phyloP scores from a whole-genome alignment of 2,888 invertebrate genomes.

The Trachelus iudaicus region DNA sequence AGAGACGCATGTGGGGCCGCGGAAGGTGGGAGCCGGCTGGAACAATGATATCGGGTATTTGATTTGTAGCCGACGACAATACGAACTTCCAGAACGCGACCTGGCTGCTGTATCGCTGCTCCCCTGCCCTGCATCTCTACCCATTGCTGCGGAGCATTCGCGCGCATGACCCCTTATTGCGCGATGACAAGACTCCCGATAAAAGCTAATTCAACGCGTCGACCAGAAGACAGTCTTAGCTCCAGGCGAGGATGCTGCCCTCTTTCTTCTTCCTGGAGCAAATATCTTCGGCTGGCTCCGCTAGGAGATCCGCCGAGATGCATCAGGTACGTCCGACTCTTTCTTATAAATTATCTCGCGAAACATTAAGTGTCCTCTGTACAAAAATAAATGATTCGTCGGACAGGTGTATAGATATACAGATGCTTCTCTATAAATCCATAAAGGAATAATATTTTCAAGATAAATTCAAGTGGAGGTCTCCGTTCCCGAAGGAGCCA shows the following conservation, averaged over 20 bases:
- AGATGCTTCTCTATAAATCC: neutral
- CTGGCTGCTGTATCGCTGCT: neutral
- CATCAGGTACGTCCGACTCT: neutral
- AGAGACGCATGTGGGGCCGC: neutral
- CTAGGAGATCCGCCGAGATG: neutral
- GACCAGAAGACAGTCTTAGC: neutral
- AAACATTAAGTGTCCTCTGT: neutral
- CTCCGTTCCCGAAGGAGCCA: neutral
- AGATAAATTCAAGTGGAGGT: neutral
- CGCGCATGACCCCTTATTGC: neutral
- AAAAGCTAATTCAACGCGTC: neutral
- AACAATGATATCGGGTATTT: slow-evolving; percentile 66
- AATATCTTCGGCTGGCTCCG: neutral
- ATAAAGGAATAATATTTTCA: neutral
- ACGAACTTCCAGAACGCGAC: slow-evolving; percentile 49
- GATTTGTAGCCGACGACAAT: slow-evolving; percentile 65
- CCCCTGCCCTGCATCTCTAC: neutral
- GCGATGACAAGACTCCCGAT: neutral
- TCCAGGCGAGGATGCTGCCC: neutral
- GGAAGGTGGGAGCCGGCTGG: slow-evolving; percentile 37
- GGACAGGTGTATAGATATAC: neutral
- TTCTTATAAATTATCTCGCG: neutral
- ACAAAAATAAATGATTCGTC: neutral
- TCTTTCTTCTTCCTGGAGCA: neutral
- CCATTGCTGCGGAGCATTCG: neutral